Base-by-base conservation (phyloP, 2,113 vertebrate species). In the Esox niger region DNA sequence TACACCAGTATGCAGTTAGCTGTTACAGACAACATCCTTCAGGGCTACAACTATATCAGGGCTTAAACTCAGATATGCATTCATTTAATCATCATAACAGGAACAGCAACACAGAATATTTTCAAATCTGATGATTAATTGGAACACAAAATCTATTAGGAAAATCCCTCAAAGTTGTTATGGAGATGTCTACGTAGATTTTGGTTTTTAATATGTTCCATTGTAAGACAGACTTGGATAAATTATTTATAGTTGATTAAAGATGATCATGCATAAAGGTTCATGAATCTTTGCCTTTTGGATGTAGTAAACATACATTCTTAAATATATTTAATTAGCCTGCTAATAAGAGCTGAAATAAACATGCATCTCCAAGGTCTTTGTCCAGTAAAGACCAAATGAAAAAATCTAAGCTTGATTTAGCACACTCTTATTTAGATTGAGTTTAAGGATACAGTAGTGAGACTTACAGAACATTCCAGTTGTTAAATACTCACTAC, bases 241-340 rank as follows among this genome's bases (percentile, higher is more conserved):
- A 73, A 73, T 82, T 78, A 82, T 85, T 81, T 76, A 79, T 69
- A 69, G 35, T 71, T 69, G 57, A 77, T 80, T 73, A 68, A 68
- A 75, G 81, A 67, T 75, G 70, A 75, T 81, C 80, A 79, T 55
- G 70, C 57, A 15, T 76, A 80, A 81, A 79, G 64, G 74, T 69
- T 79, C 69, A 75, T 74, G 68, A 71, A 43, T 63, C 21, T 62
- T 62, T 23, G 66, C 64, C 69, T 38, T 25, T 38, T 59, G 57
- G 33, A 72, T 68, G 65, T 61, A 76, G 79, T 77, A 54, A 67
- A 43, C 43, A 71, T 74, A 47, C 59, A 47, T 73, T 77, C 67
- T 57, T 73, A 74, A 54, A 76, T 62, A 60, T 7, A 31, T 52
- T 33, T 52, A 7, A 35, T 58, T 33, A 23, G 58, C 43, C n/a